Percentiles rank a stretch among this genome's conserved stretches.
Evolutionary conservation across 2,888 invertebrate species (phyloP).

Genomic region (Cosmorhoe ocellata): DNA sequence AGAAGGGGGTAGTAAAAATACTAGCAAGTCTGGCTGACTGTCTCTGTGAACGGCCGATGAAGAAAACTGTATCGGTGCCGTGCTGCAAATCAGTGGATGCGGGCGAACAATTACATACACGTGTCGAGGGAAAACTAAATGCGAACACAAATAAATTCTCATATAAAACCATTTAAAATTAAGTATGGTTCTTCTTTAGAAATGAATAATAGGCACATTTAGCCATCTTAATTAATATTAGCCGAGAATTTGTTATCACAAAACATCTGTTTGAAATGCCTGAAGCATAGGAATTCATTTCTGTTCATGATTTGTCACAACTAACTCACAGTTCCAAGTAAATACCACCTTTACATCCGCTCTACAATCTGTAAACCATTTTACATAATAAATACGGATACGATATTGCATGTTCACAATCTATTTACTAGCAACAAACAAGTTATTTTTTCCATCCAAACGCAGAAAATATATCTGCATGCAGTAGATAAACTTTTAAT

Average conservation of each 20-base stretch:
- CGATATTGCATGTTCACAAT: conserved; percentile 22
- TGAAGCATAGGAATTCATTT: not conserved
- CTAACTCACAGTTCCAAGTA: conserved; percentile 7
- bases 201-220: conserved; percentile 8
- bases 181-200: conserved; percentile 25
- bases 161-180: conserved; percentile 61
- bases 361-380: conserved; percentile 18
- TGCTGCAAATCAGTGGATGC: conserved; percentile 75
- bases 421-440: conserved; percentile 21
- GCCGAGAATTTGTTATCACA: too few relatives aligned
- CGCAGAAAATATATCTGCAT: not conserved
- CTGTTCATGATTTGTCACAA: conserved; percentile 2
- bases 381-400: conserved; percentile 24
- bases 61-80: conserved; percentile 70
- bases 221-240: not conserved
- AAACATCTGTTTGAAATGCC: too few relatives aligned
- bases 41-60: conserved; percentile 32
- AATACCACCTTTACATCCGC: conserved; percentile 23
- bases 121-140: conserved; percentile 67
- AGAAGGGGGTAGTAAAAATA: too few relatives aligned
- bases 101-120: conserved; percentile 76
- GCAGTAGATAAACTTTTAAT: conserved; percentile 1
- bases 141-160: conserved; percentile 72
- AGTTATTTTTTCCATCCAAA: conserved; percentile 8
- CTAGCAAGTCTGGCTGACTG: not conserved